Evolutionary conservation across 2,113 vertebrate genomes (phyloP).

Genomic region (Procavia capensis): DNA sequence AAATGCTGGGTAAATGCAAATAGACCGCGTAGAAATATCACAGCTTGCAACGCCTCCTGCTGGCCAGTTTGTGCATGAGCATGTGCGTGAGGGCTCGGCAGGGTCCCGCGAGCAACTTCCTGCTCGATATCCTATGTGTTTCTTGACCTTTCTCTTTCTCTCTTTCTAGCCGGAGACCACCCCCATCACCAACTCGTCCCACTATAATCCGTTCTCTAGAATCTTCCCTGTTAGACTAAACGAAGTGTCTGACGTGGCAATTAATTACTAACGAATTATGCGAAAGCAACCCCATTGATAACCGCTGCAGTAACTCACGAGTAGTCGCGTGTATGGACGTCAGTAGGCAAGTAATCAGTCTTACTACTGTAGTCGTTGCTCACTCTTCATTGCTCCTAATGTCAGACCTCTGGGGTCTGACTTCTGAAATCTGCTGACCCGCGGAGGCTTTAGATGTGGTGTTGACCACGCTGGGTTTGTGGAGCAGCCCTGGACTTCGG

Average conservation of each 20-base stretch:
- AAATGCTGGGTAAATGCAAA: not conserved
- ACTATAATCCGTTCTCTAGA: constrained; percentile 90
- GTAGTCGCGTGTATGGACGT: constrained; percentile 86
- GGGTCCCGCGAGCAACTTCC: not conserved
- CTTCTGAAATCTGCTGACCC: constrained; percentile 73
- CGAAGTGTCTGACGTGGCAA: constrained; percentile 84
- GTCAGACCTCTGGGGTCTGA: constrained; percentile 78
- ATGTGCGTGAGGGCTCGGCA: not conserved
- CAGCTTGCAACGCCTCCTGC: not conserved
- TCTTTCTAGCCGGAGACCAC: constrained; percentile 90
- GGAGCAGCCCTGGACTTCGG: constrained; percentile 24
- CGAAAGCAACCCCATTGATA: constrained; percentile 81
- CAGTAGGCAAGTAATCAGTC: constrained; percentile 87
- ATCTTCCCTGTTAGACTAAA: constrained; percentile 89
- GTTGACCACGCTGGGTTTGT: constrained; percentile 71
- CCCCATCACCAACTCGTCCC: constrained; percentile 90
- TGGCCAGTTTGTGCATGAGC: constrained; percentile 66
- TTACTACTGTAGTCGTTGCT: constrained; percentile 80
- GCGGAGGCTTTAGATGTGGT: constrained; percentile 65
- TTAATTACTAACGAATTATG: constrained; percentile 84
- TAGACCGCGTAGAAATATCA: not conserved
- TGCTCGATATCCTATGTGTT: constrained; percentile 69
- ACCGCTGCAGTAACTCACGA: constrained; percentile 83
- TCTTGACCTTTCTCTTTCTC: constrained; percentile 83
- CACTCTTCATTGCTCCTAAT: constrained; percentile 79